Conservation (phyloP, 1,140 invertebrate genomes). For the Matsumurasca onukii region DNA sequence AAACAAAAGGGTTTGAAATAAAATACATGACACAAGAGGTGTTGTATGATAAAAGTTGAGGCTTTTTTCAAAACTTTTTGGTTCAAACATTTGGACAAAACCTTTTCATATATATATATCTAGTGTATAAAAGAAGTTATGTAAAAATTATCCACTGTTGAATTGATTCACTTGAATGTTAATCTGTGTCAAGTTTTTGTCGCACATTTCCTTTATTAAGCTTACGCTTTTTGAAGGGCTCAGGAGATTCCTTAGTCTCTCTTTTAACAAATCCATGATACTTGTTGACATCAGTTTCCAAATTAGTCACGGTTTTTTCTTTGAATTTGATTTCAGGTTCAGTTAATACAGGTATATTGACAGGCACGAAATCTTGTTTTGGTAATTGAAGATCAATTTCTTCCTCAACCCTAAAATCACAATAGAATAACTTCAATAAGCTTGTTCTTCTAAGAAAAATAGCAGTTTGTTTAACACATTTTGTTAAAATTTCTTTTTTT, state of each 20-base stretch:
- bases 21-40: too few species aligned
- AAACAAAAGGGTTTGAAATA: too few species aligned
- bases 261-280: not conserved
- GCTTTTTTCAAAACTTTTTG: too few species aligned
- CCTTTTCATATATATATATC: too few species aligned
- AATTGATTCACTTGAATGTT: constrained; percentile 32
- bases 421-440: too few species aligned
- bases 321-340: constrained; percentile 58
- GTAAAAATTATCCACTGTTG: too few species aligned
- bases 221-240: constrained; percentile 66
- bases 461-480: too few species aligned
- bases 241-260: constrained; percentile 39
- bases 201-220: constrained; percentile 56
- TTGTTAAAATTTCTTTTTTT: too few species aligned
- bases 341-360: constrained; percentile 45
- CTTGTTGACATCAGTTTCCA: constrained; percentile 50
- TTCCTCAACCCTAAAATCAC: constrained; percentile 45
- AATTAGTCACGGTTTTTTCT: constrained; percentile 59
- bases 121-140: too few species aligned
- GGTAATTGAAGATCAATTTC: constrained; percentile 61
- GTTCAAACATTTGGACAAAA: too few species aligned
- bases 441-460: too few species aligned
- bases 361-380: constrained; percentile 46
- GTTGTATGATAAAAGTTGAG: too few species aligned
- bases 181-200: constrained; percentile 60